Evolutionary conservation across 2,113 vertebrate species (phyloP), one percentile per base, ranked within the genome.

Genomic region (Forbesichthys agassizii): DNA sequence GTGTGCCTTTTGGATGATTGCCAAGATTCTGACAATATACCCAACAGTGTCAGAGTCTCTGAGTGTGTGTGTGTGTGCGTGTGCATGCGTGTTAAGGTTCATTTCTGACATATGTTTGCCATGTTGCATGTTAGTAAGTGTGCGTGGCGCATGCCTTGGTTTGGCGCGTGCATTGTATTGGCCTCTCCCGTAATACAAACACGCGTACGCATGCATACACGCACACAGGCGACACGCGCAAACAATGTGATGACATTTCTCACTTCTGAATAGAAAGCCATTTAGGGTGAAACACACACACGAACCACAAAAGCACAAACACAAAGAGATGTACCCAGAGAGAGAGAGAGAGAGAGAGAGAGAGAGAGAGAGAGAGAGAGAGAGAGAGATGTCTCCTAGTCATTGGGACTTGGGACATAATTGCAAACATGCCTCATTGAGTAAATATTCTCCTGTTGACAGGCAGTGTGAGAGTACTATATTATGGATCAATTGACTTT

Each of bases 241-340:
- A 13, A 65, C 65, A 69, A 78, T 74, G 48, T 73, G 79, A 75
- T 80, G 83, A 74, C 82, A 83, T 85, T 81, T 89, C 73, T 80
- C 62, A 63, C 27, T 65, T 18, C 62, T 88, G 75, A 86, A 83
- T 64, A 71, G 71, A 75, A 81, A 73, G 66, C 51, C 66, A 61
- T 78, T 86, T 68, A 73, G 59, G 20, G 47, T 14, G 68, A 73
- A 67, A 76, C 71, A 63, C 48, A 70, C 63, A 78, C 13, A 71
- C 73, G 11, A 76, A 57, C 54, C 71, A 84, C 78, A 88, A 84
- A 77, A 64, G 80, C 68, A 53, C 56, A 46, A 47, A 11, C 66
- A 84, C 75, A 80, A 70, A 56, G 64, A 54, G 52, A 9, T 54
- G 6, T 11, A 27, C 9, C 16, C 20, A 51, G 14, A 18, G 60